A percentile compares a stretch with the other conserved stretches of the same genome.
Conservation (phyloP, 2,888 invertebrate species). For the Peribatodes rhomboidaria region DNA sequence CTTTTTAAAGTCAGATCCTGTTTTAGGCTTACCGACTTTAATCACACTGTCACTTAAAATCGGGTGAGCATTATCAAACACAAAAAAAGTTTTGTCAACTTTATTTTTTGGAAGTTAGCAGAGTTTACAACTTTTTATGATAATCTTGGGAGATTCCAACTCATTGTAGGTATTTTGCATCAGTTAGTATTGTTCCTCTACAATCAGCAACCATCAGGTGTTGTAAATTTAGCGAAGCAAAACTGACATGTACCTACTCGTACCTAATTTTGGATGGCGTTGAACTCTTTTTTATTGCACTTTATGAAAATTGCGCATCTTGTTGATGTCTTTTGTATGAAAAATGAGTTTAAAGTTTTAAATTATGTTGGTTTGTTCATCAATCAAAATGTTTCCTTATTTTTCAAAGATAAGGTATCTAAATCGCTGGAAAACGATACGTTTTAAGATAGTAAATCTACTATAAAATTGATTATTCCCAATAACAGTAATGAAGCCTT, state of each 20-base stretch:
- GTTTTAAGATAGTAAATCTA: neutral
- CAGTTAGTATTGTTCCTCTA: neutral
- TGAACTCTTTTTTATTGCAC: slow-evolving; percentile 32
- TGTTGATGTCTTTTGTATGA: slow-evolving; percentile 18
- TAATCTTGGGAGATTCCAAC: neutral
- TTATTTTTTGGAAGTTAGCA: neutral
- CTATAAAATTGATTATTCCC: slow-evolving; percentile 13
- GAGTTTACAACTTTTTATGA: neutral
- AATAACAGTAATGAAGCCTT: slow-evolving; percentile 6
- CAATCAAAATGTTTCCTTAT: neutral
- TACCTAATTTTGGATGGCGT: slow-evolving; percentile 25
- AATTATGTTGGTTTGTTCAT: neutral
- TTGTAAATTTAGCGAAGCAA: slow-evolving; percentile 35
- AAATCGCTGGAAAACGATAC: neutral
- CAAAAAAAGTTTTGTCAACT: neutral
- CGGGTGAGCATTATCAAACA: too few relatives aligned
- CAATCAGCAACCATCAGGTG: slow-evolving; percentile 4
- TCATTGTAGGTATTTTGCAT: neutral
- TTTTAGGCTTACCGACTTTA: too few relatives aligned
- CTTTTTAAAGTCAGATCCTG: too few relatives aligned
- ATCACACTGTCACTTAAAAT: too few relatives aligned
- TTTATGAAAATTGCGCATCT: slow-evolving; percentile 16
- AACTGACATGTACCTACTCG: slow-evolving; percentile 13
- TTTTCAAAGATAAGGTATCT: slow-evolving; percentile 1
- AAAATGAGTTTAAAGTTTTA: neutral